Conservation (phyloP, 1,140 invertebrate genomes). For the Drosophila bocqueti region DNA sequence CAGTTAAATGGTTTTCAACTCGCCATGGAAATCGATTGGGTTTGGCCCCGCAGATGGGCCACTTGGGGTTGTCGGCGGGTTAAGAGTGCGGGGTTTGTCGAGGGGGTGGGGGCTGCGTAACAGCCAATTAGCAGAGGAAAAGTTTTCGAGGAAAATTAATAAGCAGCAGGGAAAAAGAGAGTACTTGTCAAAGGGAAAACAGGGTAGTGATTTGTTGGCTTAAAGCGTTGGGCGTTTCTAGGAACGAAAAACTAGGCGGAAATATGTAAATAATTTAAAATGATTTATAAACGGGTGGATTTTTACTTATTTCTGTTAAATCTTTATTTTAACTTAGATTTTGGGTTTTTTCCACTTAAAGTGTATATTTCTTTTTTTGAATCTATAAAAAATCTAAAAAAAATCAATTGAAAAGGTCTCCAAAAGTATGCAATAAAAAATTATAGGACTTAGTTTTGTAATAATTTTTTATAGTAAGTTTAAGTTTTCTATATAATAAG, state of each 20-base stretch:
- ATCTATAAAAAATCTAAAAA: no score
- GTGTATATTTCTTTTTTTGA: background rate
- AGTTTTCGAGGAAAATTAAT: slow-evolving; percentile 49
- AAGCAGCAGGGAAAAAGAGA: slow-evolving; percentile 19
- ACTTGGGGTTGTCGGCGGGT: slow-evolving; percentile 35
- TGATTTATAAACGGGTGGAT: background rate
- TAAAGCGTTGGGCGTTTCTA: slow-evolving; percentile 7
- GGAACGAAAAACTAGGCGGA: background rate
- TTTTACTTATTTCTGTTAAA: background rate
- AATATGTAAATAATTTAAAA: background rate
- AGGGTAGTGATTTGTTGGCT: slow-evolving; percentile 22
- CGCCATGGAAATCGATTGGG: slow-evolving; percentile 70
- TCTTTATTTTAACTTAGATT: background rate
- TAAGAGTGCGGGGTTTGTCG: slow-evolving; percentile 1
- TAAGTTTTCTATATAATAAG: background rate
- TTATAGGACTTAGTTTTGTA: background rate
- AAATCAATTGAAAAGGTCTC: background rate
- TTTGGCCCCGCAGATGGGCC: slow-evolving; percentile 37
- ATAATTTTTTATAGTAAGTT: background rate
- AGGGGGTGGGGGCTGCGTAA: slow-evolving; percentile 35
- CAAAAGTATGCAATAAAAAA: background rate
- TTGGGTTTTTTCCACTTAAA: background rate
- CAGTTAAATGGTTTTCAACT: slow-evolving; percentile 78
- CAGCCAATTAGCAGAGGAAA: slow-evolving; percentile 61
- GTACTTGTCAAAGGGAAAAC: slow-evolving; percentile 18